Conservation (phyloP, 2,797 vertebrate genomes). For the Mormyrus proboscirostris region DNA sequence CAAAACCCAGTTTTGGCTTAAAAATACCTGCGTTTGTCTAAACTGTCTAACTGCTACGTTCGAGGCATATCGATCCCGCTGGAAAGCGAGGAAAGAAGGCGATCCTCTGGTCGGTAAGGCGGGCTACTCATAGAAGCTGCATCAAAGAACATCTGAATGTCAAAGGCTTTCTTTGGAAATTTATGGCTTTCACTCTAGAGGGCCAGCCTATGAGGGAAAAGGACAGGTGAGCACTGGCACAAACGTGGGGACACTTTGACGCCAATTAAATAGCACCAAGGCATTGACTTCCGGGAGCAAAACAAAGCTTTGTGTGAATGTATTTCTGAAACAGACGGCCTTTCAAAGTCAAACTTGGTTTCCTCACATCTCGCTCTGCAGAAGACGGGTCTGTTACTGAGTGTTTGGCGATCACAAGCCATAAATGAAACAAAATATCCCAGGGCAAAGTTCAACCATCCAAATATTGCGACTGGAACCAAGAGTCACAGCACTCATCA, state of each 20-base stretch:
- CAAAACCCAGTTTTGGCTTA: constrained; percentile 54
- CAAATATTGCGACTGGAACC: neutral
- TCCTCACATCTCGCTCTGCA: constrained; percentile 54
- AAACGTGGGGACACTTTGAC: constrained; percentile 88
- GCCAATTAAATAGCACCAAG: constrained; percentile 87
- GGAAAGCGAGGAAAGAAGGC: constrained; percentile 95
- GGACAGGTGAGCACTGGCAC: constrained; percentile 93
- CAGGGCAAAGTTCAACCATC: neutral
- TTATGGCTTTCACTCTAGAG: constrained; percentile 83
- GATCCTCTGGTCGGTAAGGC: constrained; percentile 98
- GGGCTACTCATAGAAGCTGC: constrained; percentile 95
- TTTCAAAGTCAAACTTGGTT: constrained; percentile 73
- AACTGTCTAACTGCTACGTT: constrained; percentile 99
- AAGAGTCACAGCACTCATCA: neutral
- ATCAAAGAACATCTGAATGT: constrained; percentile 99
- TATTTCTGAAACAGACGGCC: constrained; percentile 76
- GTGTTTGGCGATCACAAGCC: neutral
- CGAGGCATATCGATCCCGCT: constrained; percentile 95
- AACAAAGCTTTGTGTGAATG: constrained; percentile 73
- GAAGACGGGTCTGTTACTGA: neutral
- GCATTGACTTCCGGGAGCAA: constrained; percentile 81
- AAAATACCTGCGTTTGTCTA: constrained; percentile 86
- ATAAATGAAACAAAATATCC: neutral
- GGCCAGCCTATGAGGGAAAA: constrained; percentile 93
- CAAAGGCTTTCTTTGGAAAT: constrained; percentile 96